Evolutionary conservation across 2,888 invertebrate species (phyloP).

Genomic region (Macaria notata): DNA sequence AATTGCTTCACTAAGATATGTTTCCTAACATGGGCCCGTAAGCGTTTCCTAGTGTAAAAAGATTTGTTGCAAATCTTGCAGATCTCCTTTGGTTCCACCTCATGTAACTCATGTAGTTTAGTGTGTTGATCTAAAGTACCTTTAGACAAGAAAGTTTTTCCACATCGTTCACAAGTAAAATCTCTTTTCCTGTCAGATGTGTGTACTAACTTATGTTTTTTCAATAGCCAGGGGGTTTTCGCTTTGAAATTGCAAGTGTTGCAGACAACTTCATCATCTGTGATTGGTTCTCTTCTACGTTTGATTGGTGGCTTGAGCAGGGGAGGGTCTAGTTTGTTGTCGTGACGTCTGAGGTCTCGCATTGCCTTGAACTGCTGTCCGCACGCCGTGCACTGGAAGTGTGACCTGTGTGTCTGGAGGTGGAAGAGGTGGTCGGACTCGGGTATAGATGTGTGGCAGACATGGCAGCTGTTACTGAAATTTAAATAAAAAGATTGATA

Average conservation of each 20-base stretch:
- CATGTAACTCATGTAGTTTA: neutral
- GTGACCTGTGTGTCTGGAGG: neutral
- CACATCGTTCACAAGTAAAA: slow-evolving; percentile 72
- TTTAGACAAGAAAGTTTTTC: slow-evolving; percentile 73
- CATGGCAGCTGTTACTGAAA: neutral
- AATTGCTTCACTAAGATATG: neutral
- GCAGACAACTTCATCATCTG: neutral
- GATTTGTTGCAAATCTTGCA: neutral
- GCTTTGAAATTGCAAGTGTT: neutral
- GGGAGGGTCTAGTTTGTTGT: neutral
- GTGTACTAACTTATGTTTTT: slow-evolving; percentile 60
- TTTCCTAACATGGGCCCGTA: neutral
- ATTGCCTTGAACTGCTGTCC: neutral
- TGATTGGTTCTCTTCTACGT: neutral
- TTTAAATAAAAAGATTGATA: neutral
- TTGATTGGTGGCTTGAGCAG: neutral
- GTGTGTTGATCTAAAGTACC: slow-evolving; percentile 55
- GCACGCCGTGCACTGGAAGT: neutral
- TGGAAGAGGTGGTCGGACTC: neutral
- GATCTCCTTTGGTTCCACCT: neutral
- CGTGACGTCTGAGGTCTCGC: slow-evolving; percentile 12
- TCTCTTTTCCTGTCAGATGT: slow-evolving; percentile 62
- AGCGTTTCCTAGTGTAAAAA: neutral
- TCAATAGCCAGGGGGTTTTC: neutral
- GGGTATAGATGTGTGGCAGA: neutral